Evolutionary conservation across 1,140 invertebrate species (phyloP), one percentile per base, ranked within the genome.

Genomic region (Dolichoris vasculosae): DNA sequence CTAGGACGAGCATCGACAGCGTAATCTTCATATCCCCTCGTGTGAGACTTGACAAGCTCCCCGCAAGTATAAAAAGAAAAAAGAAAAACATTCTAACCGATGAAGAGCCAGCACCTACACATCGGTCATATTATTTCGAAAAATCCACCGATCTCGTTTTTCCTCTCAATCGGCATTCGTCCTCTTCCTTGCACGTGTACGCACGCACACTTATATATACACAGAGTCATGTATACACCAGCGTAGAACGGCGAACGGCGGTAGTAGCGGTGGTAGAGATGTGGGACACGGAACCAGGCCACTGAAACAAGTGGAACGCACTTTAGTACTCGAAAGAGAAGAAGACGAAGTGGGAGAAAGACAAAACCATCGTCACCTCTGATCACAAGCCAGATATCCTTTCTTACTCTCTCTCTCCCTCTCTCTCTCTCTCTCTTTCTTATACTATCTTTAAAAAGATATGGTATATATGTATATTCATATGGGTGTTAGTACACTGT

Each of bases 261-360:
- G 8, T 7, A 46, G 11, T 46, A 43, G 20, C 15, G 51, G 11
- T 30, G 23, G 3, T 32, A 9, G 15, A 15, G 76, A 84, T 84
- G 91, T 92, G 87, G 92, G 91, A 91, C 92, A 92, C 88, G 90
- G 89, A 93, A 93, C 92, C 92, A 93, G 92, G 92, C 91, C 92
- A 93, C 90, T 91, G 92, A 92, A 91, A 93, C 91, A 93, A 93
- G 92, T 93, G 89, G 92, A 92, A 93, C 92, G 90, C 87, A 92
- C 91, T 90, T 92, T 90, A 73, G 9, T n/a, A 71, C 64, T 26
- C 26, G 67, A 69, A 38, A 23, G 23, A 35, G 40, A 67, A 80
- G 78, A 80, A 30, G 46, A 30, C 13, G 64, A n/a, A 71, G 67
- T 48, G 40, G 46, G 30, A 71, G 67, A 71, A 13, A 79, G 64